These are phyloP conservation scores for Brachionichthys hirsutus DNA, from an alignment of 2,113 vertebrate genomes.

Conservation along the genomic window DNA sequence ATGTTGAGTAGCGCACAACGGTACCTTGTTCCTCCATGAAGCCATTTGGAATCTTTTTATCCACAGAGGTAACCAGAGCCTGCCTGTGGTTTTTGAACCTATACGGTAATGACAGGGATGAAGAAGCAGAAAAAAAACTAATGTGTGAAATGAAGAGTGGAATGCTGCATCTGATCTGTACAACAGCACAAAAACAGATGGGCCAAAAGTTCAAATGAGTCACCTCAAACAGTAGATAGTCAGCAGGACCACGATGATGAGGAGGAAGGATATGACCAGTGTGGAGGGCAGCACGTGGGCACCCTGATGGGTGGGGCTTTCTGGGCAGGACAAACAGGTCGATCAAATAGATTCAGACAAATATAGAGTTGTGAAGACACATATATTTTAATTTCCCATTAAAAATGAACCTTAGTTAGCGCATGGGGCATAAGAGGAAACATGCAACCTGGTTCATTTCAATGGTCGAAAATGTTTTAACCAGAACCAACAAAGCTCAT, in stretches of 20 bases:
- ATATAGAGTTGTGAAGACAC: not conserved
- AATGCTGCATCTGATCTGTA: not conserved
- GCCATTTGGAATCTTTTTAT: slow-evolving; percentile 96
- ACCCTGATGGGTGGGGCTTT: slow-evolving; percentile 69
- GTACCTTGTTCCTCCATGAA: slow-evolving; percentile 96
- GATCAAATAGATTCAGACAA: not conserved
- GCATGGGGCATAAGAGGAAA: too few relatives aligned
- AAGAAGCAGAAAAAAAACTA: slow-evolving; percentile 8
- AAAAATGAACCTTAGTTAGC: not conserved
- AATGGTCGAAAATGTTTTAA: not conserved
- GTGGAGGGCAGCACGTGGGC: slow-evolving; percentile 84
- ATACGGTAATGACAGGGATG: slow-evolving; percentile 4
- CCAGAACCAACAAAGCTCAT: not conserved
- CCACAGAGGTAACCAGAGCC: slow-evolving; percentile 85
- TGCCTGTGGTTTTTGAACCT: slow-evolving; percentile 95
- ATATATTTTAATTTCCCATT: too few relatives aligned
- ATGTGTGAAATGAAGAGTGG: slow-evolving; percentile 3
- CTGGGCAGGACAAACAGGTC: slow-evolving; percentile 46
- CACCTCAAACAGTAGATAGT: slow-evolving; percentile 90
- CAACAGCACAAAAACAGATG: not conserved
- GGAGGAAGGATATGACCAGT: slow-evolving; percentile 83
- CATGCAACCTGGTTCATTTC: too few relatives aligned
- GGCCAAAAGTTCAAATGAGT: not conserved
- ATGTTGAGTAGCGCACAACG: slow-evolving; percentile 33
- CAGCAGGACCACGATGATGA: slow-evolving; percentile 81